Evolutionary conservation across 2,113 vertebrate species (phyloP), one percentile per base, ranked within the genome.

Genomic region (Alectura lathami): DNA sequence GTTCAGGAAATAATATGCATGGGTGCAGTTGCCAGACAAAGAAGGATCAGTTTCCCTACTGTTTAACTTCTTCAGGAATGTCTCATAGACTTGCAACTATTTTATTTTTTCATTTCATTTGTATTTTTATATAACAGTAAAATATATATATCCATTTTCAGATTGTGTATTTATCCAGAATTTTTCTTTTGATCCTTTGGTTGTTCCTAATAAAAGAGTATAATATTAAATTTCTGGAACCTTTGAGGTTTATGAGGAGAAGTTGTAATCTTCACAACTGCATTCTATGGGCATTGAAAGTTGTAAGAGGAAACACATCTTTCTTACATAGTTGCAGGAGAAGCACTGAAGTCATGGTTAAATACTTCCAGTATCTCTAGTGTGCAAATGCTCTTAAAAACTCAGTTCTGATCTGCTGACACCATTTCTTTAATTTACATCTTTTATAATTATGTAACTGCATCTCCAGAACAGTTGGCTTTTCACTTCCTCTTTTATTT

Each of bases 401-500:
- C 74, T 84, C n/a, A 11, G 12, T 82, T 78, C 57, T 89, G 30
- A 87, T 89, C 77, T 91, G 27, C n/a, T 75, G 73, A 60, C 62
- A 43, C 12, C 47, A 6, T 45, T 70, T 83, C 83, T 69, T 29
- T 3, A 73, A 69, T 87, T 82, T 73, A 32, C 79, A 32, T 54
- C 45, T 86, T 77, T 67, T 77, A 11, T 82, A 86, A 60, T 95
- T 83, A 45, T 85, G 22, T 86, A 87, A 78, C 57, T 43, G 36
- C 17, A 42, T 83, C 86, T 89, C 78, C 20, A 85, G 81, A 93
- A 51, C 57, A 54, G 29, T 72, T 66, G 64, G 53, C 13, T 94
- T 92, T 89, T 93, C 45, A 17, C 36, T 86, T 32, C 27, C 47
- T 16, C 75, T 94, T 93, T 78, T 85, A 57, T n/a, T 80, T 93